Evolutionary conservation across 1,140 invertebrate genomes (phyloP).

Genomic region (Coenobita brevimanus): DNA sequence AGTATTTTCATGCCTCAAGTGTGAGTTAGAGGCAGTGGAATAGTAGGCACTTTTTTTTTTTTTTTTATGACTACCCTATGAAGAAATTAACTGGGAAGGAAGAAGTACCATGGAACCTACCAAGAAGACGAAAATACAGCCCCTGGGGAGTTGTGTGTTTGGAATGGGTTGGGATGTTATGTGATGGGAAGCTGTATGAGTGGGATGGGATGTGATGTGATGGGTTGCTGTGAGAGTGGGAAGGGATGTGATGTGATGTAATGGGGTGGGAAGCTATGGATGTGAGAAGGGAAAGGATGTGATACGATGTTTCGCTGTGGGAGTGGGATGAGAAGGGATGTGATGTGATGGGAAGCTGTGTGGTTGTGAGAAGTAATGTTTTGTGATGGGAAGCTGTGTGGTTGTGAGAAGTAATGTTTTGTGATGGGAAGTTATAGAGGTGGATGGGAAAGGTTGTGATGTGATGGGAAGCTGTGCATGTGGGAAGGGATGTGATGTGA

Average conservation of each 20-base stretch:
- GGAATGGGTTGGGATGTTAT: not conserved
- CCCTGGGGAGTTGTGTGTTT: too few relatives aligned
- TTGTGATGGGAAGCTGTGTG: not conserved
- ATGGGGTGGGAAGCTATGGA: not conserved
- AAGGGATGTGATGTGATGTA: not conserved
- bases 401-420: not conserved
- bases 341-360: not conserved
- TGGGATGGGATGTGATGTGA: not conserved
- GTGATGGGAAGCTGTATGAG: not conserved
- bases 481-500: not conserved
- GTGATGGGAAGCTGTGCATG: not conserved
- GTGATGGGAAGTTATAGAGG: not conserved
- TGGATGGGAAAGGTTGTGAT: not conserved
- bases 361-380: not conserved
- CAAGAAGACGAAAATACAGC: too few relatives aligned
- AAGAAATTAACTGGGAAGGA: too few relatives aligned
- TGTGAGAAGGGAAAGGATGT: not conserved
- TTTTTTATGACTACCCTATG: too few relatives aligned
- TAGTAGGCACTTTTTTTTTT: too few relatives aligned
- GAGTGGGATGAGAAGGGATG: not conserved
- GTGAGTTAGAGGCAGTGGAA: too few relatives aligned
- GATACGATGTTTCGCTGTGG: too few relatives aligned
- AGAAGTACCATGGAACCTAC: too few relatives aligned
- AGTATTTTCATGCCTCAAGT: too few relatives aligned
- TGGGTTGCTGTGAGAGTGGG: too few relatives aligned